These are phyloP conservation scores for Pseudocheirus occidentalis DNA, from an alignment of 2,797 vertebrate species.

Conservation along the genomic window DNA sequence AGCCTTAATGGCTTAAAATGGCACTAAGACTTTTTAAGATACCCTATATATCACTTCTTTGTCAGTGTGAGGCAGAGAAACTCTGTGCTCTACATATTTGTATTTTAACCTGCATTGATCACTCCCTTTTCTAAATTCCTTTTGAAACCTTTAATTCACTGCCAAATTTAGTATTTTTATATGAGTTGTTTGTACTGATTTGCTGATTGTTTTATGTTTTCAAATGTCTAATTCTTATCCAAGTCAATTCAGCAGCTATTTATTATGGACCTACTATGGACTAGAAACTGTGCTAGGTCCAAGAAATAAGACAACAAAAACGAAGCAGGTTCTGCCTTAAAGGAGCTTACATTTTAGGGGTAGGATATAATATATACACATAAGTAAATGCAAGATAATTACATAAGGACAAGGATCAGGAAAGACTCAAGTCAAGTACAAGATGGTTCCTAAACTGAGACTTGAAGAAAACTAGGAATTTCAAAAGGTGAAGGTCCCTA, in stretches of 20 bases:
- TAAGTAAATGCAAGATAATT: neutral
- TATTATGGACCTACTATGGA: neutral
- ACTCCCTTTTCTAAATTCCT: neutral
- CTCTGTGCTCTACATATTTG: neutral
- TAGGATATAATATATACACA: neutral
- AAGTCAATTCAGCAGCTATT: neutral
- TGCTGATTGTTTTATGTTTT: neutral
- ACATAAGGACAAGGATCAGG: neutral
- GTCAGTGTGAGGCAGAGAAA: neutral
- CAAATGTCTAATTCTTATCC: neutral
- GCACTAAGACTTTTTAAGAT: neutral
- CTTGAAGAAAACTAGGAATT: neutral
- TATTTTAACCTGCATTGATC: neutral
- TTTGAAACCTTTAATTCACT: neutral
- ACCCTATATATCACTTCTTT: neutral
- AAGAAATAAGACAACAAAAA: neutral
- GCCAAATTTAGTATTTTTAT: neutral
- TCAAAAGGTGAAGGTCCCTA: neutral
- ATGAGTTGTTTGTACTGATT: neutral
- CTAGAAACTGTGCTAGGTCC: neutral
- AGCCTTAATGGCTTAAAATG: neutral
- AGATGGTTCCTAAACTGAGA: neutral
- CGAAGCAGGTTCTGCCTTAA: neutral
- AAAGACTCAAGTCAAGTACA: neutral
- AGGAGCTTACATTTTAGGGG: neutral